Percentiles rank a stretch among this genome's conserved stretches.
These are phyloP conservation scores for Dryas iulia DNA, from an alignment of 1,140 invertebrate species.

Conservation along the genomic window DNA sequence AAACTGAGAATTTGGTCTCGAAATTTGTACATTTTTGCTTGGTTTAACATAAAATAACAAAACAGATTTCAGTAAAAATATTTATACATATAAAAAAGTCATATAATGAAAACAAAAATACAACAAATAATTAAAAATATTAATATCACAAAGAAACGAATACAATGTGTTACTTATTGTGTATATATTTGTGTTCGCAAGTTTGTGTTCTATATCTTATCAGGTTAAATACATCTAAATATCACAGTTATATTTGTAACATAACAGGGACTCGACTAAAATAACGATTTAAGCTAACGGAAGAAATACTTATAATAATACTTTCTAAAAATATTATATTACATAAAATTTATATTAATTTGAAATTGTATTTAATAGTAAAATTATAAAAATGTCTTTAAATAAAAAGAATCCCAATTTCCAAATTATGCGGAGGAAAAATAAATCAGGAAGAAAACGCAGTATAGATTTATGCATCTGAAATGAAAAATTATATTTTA, in stretches of 20 bases:
- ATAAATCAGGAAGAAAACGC: not conserved
- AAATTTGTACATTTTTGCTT: too few relatives aligned
- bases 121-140: too few relatives aligned
- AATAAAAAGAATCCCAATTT: too few relatives aligned
- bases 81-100: not conserved
- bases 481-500: too few relatives aligned
- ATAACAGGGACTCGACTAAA: not conserved
- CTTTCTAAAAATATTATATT: not conserved
- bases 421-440: too few relatives aligned
- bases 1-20: too few relatives aligned
- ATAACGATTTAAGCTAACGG: not conserved
- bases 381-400: not conserved
- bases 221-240: not conserved
- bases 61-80: too few relatives aligned
- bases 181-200: not conserved
- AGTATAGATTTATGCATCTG: not conserved
- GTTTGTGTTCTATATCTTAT: not conserved
- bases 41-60: too few relatives aligned
- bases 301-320: not conserved
- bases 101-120: too few relatives aligned
- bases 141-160: not conserved
- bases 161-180: not conserved
- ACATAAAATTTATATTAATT: not conserved
- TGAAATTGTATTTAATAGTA: not conserved
- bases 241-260: slow-evolving; percentile 4